phyloP scores from a whole-genome alignment of 2,113 vertebrate genomes.

The Bubo bubo region DNA sequence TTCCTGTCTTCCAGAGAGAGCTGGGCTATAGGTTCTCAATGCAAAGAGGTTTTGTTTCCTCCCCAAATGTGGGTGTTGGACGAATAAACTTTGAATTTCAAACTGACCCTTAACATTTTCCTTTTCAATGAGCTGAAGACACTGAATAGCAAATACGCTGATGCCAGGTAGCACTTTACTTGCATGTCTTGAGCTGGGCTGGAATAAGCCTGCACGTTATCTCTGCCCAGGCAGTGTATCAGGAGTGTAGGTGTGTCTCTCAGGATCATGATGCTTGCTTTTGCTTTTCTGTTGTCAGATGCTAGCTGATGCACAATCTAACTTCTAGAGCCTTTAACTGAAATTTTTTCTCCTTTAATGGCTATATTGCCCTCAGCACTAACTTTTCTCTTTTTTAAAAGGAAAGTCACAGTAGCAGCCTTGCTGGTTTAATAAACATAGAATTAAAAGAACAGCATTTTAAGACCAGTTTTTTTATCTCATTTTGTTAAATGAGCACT shows the following conservation, averaged over 20 bases:
- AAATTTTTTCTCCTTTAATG: background rate
- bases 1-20: background rate
- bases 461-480: background rate
- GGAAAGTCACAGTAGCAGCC: background rate
- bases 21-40: background rate
- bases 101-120: background rate
- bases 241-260: too few relatives aligned
- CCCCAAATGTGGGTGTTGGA: background rate
- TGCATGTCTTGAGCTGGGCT: background rate
- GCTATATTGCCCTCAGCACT: background rate
- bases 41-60: background rate
- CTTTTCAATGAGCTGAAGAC: background rate
- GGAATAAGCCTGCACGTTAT: fast-evolving
- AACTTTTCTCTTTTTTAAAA: background rate
- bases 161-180: background rate
- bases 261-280: background rate
- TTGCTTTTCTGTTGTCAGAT: background rate
- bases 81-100: background rate
- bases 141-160: background rate
- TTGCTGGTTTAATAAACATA: background rate
- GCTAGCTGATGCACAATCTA: too few relatives aligned
- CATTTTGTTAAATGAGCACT: background rate
- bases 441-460: background rate
- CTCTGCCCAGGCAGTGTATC: fast-evolving
- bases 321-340: background rate